Conservation (phyloP, 2,113 vertebrate species). For the Polypterus bichir region DNA sequence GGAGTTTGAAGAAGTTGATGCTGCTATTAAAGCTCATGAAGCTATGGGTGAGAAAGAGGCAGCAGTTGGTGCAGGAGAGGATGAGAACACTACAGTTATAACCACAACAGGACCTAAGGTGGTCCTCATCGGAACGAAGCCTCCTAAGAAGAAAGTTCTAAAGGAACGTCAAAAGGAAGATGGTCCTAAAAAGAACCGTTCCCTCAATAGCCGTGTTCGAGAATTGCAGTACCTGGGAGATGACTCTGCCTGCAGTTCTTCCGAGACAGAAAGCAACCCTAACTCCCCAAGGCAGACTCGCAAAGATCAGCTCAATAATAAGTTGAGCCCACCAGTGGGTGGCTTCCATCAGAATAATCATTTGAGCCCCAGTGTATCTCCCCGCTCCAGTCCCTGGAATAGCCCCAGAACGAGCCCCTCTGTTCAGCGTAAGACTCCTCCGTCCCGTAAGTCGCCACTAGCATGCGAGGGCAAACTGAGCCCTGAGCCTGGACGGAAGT, state of each 20-base stretch:
- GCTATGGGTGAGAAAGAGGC: constrained; percentile 49
- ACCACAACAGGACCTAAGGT: constrained; percentile 57
- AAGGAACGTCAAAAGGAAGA: constrained; percentile 67
- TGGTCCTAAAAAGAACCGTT: constrained; percentile 53
- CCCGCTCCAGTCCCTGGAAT: constrained; percentile 82
- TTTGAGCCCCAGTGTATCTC: constrained; percentile 78
- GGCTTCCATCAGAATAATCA: constrained; percentile 61
- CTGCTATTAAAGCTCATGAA: constrained; percentile 74
- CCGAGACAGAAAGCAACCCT: constrained; percentile 82
- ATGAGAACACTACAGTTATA: constrained; percentile 35
- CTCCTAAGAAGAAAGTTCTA: constrained; percentile 80
- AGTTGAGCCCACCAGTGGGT: constrained; percentile 60
- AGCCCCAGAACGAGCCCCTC: constrained; percentile 69
- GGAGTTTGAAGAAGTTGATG: constrained; percentile 91
- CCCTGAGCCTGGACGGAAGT: constrained; percentile 53
- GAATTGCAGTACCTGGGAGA: constrained; percentile 81
- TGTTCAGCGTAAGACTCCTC: constrained; percentile 59
- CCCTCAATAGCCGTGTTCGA: constrained; percentile 77
- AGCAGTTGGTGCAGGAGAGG: constrained; percentile 24
- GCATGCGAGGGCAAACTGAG: constrained; percentile 59
- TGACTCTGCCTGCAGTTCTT: constrained; percentile 88
- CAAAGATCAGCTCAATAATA: constrained; percentile 47
- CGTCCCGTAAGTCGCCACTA: constrained; percentile 66
- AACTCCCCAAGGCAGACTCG: constrained; percentile 68
- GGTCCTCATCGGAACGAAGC: constrained; percentile 80